These are phyloP conservation scores for Xylocopa sonorina DNA, from an alignment of 1,140 invertebrate species.

Conservation along the genomic window DNA sequence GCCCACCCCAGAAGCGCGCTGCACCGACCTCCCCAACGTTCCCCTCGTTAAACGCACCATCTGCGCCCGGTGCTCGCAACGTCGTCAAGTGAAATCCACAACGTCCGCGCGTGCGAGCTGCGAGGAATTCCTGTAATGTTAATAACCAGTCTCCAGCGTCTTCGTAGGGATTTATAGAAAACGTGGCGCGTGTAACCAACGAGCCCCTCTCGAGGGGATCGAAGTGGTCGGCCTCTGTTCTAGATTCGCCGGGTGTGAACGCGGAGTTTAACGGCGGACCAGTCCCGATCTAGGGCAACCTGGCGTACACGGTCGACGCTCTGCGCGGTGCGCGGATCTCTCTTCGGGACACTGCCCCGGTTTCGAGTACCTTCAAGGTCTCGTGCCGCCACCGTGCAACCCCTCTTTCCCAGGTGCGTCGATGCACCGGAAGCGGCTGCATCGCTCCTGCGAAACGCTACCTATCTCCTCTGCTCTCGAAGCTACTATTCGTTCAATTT, in stretches of 20 bases:
- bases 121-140: too few relatives aligned
- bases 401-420: constrained; percentile 52
- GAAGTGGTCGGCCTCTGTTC: constrained; percentile 61
- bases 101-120: not conserved
- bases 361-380: constrained; percentile 79
- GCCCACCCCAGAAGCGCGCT: not conserved
- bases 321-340: constrained; percentile 65
- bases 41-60: not conserved
- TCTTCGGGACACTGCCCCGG: constrained; percentile 74
- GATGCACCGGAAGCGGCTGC: constrained; percentile 47
- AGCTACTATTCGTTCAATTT: not conserved
- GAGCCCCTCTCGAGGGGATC: constrained; percentile 54
- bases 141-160: not conserved
- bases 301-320: constrained; percentile 51
- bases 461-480: not conserved
- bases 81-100: not conserved
- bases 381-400: constrained; percentile 57
- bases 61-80: too few relatives aligned
- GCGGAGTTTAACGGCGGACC: constrained; percentile 49
- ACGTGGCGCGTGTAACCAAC: constrained; percentile 51
- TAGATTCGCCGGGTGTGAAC: constrained; percentile 58
- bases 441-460: constrained; percentile 38
- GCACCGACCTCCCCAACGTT: not conserved
- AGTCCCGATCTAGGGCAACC: constrained; percentile 74
- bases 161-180: constrained; percentile 52